Base-by-base conservation (phyloP, 2,113 vertebrate species). In the Thunnus thynnus region DNA sequence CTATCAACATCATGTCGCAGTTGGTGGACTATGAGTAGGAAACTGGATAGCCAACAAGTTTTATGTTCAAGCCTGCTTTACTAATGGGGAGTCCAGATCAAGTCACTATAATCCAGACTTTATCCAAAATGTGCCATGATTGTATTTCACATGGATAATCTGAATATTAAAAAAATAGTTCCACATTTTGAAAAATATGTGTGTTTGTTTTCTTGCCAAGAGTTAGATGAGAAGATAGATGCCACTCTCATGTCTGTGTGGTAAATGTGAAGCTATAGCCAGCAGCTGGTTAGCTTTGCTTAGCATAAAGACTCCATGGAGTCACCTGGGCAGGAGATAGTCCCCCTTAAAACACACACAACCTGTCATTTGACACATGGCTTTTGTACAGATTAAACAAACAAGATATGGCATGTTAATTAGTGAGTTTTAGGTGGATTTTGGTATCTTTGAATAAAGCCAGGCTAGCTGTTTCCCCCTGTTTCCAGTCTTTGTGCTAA, bases 1-100 rank as follows among this genome's bases (percentile, higher is more conserved):
- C 91, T 88, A 86, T 92, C 91, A 92, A 81, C 91, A 83, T 91
- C 65, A 57, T 62, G 84, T 86, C 73, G 30, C 72, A 83, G 79
- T 83, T 64, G 30, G 68, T 82, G 86, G 65, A 84, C 79, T 16
- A 57, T n/a, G 14, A 78, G 57, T 30, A 57, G 65, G 51, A 90
- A 88, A 68, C 56, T 51, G 67, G 41, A 84, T 55, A 72, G 63
- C 80, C 79, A 73, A 41, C 3, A 88, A 68, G 75, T 80, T 86
- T 90, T 80, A 83, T 68, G 72, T 74, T 70, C 48, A 30, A 17
- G 46, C 36, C 32, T 75, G 52, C 76, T 87, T 70, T 70, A 63
- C 72, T 83, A 75, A 91, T 76, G 70, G n/a, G 62, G 76, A 89
- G 75, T 64, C 64, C 79, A 88, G 80, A 80, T 78, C 54, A 65